Evolutionary conservation across 2,113 vertebrate genomes (phyloP), one percentile per base, ranked within the genome.

Genomic region (Periophthalmodon schlosseri): DNA sequence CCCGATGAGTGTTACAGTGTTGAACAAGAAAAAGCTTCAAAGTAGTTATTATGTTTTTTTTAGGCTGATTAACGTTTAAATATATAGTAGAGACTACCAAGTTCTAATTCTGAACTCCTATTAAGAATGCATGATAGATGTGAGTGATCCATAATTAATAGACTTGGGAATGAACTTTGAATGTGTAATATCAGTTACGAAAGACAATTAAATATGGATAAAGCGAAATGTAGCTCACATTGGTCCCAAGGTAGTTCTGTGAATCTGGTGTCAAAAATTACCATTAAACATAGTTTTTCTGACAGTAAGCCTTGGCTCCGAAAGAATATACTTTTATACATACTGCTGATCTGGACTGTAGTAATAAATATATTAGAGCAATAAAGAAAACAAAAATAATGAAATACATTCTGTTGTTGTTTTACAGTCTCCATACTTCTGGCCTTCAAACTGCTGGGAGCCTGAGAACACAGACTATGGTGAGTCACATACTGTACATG

Each of bases 371-470:
- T 24, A 24, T 52, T 18, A 18, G 50, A 20, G 21, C 24, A 60
- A 60, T 15, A 60, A 60, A 14, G 12, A 14, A 23, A 60, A 6
- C 23, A 21, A 56, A 56, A 56, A 11, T 56, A 56, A 56, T 1
- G 8, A 10, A 56, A 56, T 21, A 56, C 13, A 57, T 28, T 60
- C 23, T 60, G 57, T 75, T 0, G 56, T 82, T 72, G 76, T 93
- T 78, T 92, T 88, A 80, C 60, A 99, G 97, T 96, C 97, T 88
- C 97, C 96, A 0, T 99, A 98, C 84, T 99, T 97, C 86, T 99
- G 97, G 97, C 96, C 96, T 88, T 98, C 97, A 52, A 97, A 99
- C 89, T 99, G 97, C 88, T 99, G 97, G 97, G 97, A 98, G 88
- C 97, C 97, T 20, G 97, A 99, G 90, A 99, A 99, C 90, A 99